Percentiles rank a stretch among this genome's conserved stretches.
Evolutionary conservation across 2,113 vertebrate genomes (phyloP).

Genomic region (Galeopterus variegatus): DNA sequence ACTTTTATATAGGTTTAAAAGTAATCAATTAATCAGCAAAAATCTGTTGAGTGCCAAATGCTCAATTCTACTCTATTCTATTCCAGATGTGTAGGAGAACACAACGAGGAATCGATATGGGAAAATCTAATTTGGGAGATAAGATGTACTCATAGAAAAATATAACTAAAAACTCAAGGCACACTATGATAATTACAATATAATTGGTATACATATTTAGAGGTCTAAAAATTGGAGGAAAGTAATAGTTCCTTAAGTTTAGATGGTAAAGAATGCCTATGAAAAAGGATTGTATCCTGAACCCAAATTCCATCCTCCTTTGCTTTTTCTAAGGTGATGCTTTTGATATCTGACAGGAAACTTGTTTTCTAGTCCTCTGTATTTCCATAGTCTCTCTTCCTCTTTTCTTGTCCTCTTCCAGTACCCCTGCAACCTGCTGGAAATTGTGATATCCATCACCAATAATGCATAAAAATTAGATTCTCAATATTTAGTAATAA

Average conservation of each 20-base stretch:
- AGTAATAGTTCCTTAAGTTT: slow-evolving; percentile 44
- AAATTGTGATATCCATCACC: background rate
- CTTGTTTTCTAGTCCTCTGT: background rate
- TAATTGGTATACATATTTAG: slow-evolving; percentile 26
- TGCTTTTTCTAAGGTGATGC: background rate
- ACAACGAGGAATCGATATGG: background rate
- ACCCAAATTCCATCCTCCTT: background rate
- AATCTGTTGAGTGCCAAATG: background rate
- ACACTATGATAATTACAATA: background rate
- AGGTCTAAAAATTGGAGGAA: background rate
- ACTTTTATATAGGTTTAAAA: background rate
- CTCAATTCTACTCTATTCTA: background rate
- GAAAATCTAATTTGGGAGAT: slow-evolving; percentile 52
- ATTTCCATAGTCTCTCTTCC: background rate
- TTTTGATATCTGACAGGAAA: background rate
- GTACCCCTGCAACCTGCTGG: background rate
- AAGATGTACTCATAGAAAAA: background rate
- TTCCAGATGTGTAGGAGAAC: background rate
- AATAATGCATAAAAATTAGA: background rate
- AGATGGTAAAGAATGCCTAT: background rate
- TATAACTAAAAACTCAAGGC: background rate
- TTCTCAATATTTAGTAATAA: slow-evolving; percentile 28
- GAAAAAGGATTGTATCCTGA: background rate
- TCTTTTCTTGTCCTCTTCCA: background rate
- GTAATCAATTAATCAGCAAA: background rate